Evolutionary conservation across 2,113 vertebrate species (phyloP).

Genomic region (Melanocharis versteri): DNA sequence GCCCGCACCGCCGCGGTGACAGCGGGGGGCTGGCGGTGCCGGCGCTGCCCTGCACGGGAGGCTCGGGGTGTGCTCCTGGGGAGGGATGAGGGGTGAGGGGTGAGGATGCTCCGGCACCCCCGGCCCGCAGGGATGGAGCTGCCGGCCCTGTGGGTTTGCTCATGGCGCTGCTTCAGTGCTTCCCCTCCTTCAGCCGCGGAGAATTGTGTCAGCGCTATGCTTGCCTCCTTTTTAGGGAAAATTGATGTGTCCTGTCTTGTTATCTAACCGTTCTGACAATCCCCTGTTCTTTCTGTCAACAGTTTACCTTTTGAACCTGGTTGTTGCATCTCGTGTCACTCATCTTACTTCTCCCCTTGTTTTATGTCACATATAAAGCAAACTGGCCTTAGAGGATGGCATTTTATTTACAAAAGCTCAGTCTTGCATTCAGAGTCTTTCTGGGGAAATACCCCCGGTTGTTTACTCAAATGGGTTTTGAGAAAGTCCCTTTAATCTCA

Average conservation of each 20-base stretch:
- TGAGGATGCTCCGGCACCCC: not conserved
- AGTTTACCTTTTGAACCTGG: not conserved
- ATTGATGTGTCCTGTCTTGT: accelerated
- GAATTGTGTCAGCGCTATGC: accelerated
- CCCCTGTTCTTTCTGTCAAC: accelerated
- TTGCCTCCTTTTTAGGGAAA: not conserved
- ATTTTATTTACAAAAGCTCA: not conserved
- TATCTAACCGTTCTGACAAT: not conserved
- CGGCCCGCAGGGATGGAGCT: not conserved
- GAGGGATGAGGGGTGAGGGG: not conserved
- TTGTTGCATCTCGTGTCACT: accelerated
- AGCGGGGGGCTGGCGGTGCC: not conserved
- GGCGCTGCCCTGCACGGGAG: not conserved
- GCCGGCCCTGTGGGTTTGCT: not conserved
- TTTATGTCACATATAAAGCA: accelerated
- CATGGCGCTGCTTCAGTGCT: accelerated
- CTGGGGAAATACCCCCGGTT: not conserved
- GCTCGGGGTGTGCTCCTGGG: accelerated
- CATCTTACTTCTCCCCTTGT: not conserved
- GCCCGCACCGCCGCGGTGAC: not conserved
- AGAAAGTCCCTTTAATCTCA: not conserved
- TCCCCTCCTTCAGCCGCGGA: accelerated
- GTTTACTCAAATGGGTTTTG: not conserved
- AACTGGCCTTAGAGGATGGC: not conserved
- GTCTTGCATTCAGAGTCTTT: not conserved